Evolutionary conservation across 2,113 vertebrate species (phyloP).

Genomic region (Romanogobio albipinnatus): DNA sequence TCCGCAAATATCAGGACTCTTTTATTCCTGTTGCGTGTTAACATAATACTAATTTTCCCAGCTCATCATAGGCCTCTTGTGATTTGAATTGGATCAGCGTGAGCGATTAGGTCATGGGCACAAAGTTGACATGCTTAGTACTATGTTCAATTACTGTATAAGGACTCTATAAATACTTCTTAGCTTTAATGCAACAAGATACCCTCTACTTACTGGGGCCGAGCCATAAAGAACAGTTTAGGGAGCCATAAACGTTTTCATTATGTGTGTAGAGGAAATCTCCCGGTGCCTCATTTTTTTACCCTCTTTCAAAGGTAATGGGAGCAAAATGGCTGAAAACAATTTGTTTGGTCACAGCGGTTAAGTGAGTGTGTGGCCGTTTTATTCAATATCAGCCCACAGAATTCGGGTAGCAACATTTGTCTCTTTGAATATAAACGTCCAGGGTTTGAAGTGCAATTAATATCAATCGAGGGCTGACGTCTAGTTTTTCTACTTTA

Average conservation of each 20-base stretch:
- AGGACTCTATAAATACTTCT: slow-evolving; percentile 61
- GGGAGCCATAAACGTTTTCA: slow-evolving; percentile 66
- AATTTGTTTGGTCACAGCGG: slow-evolving; percentile 68
- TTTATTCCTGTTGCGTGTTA: slow-evolving; percentile 9
- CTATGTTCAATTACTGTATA: slow-evolving; percentile 45
- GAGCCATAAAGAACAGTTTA: slow-evolving; percentile 63
- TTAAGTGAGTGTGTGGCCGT: slow-evolving; percentile 53
- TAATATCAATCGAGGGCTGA: not conserved
- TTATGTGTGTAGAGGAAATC: slow-evolving; percentile 62
- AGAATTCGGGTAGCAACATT: slow-evolving; percentile 34
- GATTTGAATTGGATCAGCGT: slow-evolving; percentile 59
- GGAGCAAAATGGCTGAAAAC: slow-evolving; percentile 61
- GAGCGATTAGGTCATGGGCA: slow-evolving; percentile 40
- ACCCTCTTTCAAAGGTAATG: slow-evolving; percentile 54
- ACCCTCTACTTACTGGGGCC: slow-evolving; percentile 56
- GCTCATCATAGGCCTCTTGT: slow-evolving; percentile 10
- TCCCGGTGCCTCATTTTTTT: slow-evolving; percentile 52
- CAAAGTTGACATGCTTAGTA: slow-evolving; percentile 7
- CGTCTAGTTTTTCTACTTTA: not conserved
- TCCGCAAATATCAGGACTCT: not conserved
- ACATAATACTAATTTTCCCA: slow-evolving; percentile 3
- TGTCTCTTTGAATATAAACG: slow-evolving; percentile 18
- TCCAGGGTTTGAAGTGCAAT: slow-evolving; percentile 12
- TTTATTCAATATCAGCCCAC: slow-evolving; percentile 51
- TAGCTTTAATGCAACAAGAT: slow-evolving; percentile 64